These are phyloP conservation scores for Tipula vernalis DNA, from an alignment of 2,888 invertebrate species.

Conservation along the genomic window DNA sequence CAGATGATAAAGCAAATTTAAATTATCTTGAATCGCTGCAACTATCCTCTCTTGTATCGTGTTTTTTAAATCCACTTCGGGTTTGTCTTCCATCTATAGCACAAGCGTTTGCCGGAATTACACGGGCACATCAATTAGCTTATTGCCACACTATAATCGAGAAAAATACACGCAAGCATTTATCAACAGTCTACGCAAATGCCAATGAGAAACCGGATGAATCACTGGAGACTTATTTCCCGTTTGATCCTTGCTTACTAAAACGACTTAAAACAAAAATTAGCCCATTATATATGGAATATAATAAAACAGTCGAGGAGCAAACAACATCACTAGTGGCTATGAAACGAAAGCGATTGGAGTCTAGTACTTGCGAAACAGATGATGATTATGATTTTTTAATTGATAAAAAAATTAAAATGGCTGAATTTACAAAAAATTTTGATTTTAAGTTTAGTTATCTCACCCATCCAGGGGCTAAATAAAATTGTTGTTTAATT, in stretches of 20 bases:
- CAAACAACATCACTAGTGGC: background rate
- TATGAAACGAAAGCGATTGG: conserved; percentile 26
- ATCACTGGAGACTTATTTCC: conserved; percentile 62
- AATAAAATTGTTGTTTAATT: background rate
- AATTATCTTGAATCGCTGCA: conserved; percentile 70
- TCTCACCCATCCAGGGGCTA: background rate
- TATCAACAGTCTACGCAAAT: conserved; percentile 44
- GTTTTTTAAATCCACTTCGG: conserved; percentile 75
- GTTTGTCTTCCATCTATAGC: conserved; percentile 67
- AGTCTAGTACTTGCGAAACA: conserved; percentile 23
- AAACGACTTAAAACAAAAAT: conserved; percentile 39
- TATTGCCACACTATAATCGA: conserved; percentile 88
- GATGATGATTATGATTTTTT: conserved; percentile 29
- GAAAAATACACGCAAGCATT: conserved; percentile 53
- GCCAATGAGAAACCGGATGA: conserved; percentile 24
- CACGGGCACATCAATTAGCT: conserved; percentile 73
- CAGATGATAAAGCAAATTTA: conserved; percentile 62
- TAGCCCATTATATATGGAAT: conserved; percentile 37
- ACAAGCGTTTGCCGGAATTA: conserved; percentile 68
- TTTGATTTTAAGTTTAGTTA: background rate
- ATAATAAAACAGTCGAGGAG: conserved; percentile 25
- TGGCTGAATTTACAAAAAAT: conserved; percentile 13
- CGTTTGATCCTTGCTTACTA: conserved; percentile 80
- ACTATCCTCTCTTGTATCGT: conserved; percentile 73
- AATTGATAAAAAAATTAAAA: conserved; percentile 30